These are phyloP conservation scores for Zosterops hypoxanthus DNA, from an alignment of 2,113 vertebrate species.

Conservation along the genomic window DNA sequence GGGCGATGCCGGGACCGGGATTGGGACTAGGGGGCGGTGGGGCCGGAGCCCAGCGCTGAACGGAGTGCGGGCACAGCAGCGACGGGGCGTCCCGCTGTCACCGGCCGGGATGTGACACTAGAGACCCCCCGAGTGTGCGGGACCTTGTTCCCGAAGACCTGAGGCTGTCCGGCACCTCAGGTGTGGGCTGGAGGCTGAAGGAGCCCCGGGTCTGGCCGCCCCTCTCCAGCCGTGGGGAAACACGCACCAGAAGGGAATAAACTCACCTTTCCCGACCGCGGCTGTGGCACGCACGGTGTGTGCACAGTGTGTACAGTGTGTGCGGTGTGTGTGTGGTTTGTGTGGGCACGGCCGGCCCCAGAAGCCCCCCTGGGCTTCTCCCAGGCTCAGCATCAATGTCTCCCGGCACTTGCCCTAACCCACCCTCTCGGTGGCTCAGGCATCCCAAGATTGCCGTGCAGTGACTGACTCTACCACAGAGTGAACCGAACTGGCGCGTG, in stretches of 20 bases:
- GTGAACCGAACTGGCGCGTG: not conserved
- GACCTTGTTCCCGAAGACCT: not conserved
- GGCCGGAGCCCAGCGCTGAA: not conserved
- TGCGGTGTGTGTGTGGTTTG: not conserved
- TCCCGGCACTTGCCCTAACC: fast-evolving
- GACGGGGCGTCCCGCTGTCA: not conserved
- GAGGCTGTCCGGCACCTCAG: not conserved
- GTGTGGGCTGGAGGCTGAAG: not conserved
- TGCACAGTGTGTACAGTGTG: not conserved
- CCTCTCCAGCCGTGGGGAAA: too few relatives aligned
- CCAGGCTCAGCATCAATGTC: fast-evolving
- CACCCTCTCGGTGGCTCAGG: not conserved
- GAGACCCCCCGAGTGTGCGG: too few relatives aligned
- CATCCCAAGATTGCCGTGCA: not conserved
- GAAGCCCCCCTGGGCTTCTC: not conserved
- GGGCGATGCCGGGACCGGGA: too few relatives aligned
- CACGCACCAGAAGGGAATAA: fast-evolving
- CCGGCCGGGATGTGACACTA: not conserved
- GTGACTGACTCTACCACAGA: fast-evolving
- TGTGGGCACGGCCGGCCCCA: not conserved
- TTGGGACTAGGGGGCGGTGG: too few relatives aligned
- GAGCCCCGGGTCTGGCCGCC: too few relatives aligned
- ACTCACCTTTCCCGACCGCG: fast-evolving
- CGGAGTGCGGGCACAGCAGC: fast-evolving
- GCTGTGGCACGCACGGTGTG: not conserved